These are phyloP conservation scores for Melanostoma mellinum DNA, from an alignment of 2,888 invertebrate genomes.

Conservation along the genomic window DNA sequence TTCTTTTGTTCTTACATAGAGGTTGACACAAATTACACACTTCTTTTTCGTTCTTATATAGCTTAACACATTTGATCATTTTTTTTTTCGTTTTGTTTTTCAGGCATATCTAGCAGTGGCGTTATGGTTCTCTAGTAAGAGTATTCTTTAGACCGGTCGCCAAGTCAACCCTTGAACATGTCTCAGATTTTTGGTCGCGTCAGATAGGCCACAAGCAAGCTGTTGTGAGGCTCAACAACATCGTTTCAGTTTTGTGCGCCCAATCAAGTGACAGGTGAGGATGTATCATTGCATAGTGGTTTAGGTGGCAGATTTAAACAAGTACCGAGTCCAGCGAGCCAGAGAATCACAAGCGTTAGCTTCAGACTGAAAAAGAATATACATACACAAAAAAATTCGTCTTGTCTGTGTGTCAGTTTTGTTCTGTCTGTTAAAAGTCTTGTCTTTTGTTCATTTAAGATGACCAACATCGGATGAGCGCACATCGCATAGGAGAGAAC, in stretches of 20 bases:
- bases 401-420: conserved; percentile 28
- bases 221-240: conserved; percentile 41
- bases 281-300: conserved; percentile 27
- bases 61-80: conserved; percentile 61
- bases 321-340: conserved; percentile 66
- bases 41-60: conserved; percentile 62
- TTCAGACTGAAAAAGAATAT: conserved; percentile 73
- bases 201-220: conserved; percentile 25
- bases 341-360: conserved; percentile 53
- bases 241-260: conserved; percentile 45
- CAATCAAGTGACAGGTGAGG: conserved; percentile 47
- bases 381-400: conserved; percentile 66
- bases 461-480: conserved; percentile 57
- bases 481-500: conserved; percentile 45
- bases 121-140: conserved; percentile 21
- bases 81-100: conserved; percentile 43
- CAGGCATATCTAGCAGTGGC: conserved; percentile 39
- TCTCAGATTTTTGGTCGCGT: conserved; percentile 33
- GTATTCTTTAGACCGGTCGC: conserved; percentile 17
- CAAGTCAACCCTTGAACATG: conserved; percentile 19
- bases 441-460: conserved; percentile 20
- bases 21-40: conserved; percentile 64
- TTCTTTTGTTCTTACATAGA: conserved; percentile 65
- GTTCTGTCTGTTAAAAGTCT: conserved; percentile 23
- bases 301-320: conserved; percentile 46